These are phyloP conservation scores for Sebastes variabilis DNA, from an alignment of 2,797 vertebrate species.

Conservation along the genomic window DNA sequence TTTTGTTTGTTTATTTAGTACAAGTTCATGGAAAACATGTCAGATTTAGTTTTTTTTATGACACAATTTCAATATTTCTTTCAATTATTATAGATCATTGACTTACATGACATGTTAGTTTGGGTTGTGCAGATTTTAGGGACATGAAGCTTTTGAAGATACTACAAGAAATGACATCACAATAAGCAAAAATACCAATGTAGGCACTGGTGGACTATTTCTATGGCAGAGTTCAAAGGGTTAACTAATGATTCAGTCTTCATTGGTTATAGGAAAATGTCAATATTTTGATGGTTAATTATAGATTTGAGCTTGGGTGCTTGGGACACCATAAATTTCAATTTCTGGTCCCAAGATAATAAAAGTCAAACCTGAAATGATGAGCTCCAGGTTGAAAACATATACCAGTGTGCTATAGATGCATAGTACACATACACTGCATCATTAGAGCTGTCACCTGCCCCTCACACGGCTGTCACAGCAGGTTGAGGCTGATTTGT, in stretches of 20 bases:
- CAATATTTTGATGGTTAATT: neutral
- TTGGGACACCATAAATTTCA: neutral
- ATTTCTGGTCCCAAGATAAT: neutral
- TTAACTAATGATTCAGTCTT: neutral
- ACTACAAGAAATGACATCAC: too few species aligned
- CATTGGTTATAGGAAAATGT: neutral
- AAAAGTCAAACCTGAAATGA: neutral
- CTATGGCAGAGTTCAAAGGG: too few species aligned
- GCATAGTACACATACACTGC: neutral
- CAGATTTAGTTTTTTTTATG: too few species aligned
- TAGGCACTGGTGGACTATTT: too few species aligned
- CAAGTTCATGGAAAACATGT: too few species aligned
- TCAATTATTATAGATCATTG: too few species aligned
- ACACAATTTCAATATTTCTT: too few species aligned
- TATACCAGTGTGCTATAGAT: neutral
- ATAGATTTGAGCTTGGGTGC: neutral
- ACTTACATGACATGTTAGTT: too few species aligned
- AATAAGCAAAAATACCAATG: too few species aligned
- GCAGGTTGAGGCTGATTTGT: constrained; percentile 37
- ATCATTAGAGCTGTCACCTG: constrained; percentile 14
- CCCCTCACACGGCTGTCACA: neutral
- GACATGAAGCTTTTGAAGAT: too few species aligned
- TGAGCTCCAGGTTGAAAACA: neutral
- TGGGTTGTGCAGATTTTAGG: too few species aligned
- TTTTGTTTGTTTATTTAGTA: too few species aligned